Evolutionary conservation across 2,888 invertebrate genomes (phyloP).

Genomic region (Gisinianus flammeolus): DNA sequence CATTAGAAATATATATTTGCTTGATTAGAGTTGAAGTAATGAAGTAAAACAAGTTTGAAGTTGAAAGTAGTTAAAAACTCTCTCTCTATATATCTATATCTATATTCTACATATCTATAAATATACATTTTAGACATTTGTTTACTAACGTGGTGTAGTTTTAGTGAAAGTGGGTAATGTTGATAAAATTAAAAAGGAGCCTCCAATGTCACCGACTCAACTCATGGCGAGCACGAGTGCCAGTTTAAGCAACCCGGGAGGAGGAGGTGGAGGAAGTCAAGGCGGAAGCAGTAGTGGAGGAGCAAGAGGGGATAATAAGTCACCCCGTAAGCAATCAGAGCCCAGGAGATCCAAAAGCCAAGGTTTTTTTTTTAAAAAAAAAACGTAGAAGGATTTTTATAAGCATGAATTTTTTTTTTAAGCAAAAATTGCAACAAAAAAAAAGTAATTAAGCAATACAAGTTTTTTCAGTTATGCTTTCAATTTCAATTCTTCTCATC

Average conservation of each 20-base stretch:
- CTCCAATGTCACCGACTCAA: conserved; percentile 43
- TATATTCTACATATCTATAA: not conserved
- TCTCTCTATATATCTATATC: not conserved
- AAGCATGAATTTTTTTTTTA: no score
- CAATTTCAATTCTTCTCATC: no score
- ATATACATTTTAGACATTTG: conserved; percentile 4
- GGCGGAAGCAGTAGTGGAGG: conserved; percentile 7
- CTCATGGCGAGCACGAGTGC: conserved; percentile 39
- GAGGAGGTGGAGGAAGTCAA: conserved; percentile 9
- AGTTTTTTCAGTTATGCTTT: no score
- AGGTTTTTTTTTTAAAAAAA: no score
- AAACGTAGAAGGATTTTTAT: no score
- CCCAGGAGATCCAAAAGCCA: conserved; percentile 78
- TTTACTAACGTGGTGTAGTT: conserved; percentile 9
- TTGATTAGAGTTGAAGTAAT: not conserved
- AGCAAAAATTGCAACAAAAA: no score
- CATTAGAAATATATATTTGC: not conserved
- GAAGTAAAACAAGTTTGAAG: no score
- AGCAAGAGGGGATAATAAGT: conserved; percentile 12
- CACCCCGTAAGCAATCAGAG: conserved; percentile 36
- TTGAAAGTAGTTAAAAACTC: no score
- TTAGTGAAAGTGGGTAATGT: conserved; percentile 15
- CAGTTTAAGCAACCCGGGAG: conserved; percentile 20
- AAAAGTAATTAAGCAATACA: no score
- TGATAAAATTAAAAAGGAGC: conserved; percentile 35